These are phyloP conservation scores for Misgurnus mizolepis DNA, from an alignment of 2,113 vertebrate genomes.

Conservation along the genomic window DNA sequence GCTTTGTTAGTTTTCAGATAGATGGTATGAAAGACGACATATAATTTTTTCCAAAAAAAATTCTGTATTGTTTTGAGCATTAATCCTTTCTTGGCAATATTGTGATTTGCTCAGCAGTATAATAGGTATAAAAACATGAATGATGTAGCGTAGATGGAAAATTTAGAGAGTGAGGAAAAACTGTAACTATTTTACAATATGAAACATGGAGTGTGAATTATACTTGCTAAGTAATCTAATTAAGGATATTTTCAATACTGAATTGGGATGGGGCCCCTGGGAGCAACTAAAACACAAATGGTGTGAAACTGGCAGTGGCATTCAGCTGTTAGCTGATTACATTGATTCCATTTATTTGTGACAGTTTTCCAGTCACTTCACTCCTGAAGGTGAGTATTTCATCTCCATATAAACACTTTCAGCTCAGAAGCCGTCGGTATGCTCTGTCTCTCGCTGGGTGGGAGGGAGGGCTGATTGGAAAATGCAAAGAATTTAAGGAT, in stretches of 20 bases:
- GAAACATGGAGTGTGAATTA: conserved; percentile 48
- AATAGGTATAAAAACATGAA: not conserved
- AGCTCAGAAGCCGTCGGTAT: conserved; percentile 55
- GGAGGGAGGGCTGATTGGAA: conserved; percentile 61
- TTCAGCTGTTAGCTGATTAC: conserved; percentile 62
- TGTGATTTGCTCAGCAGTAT: not conserved
- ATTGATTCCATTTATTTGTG: conserved; percentile 70
- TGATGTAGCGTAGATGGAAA: not conserved
- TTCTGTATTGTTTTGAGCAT: not conserved
- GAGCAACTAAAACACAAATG: conserved; percentile 59
- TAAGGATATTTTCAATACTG: conserved; percentile 55
- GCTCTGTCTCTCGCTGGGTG: conserved; percentile 50
- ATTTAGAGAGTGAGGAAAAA: conserved; percentile 1
- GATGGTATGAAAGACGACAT: not conserved
- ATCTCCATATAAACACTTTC: conserved; percentile 67
- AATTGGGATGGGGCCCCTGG: conserved; percentile 54
- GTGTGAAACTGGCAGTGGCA: conserved; percentile 58
- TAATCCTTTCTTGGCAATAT: not conserved
- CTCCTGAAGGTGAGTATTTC: conserved; percentile 71
- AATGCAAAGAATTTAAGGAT: conserved; percentile 47
- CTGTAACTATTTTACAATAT: conserved; percentile 15
- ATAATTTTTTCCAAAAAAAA: not conserved
- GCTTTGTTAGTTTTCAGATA: not conserved
- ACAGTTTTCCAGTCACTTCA: conserved; percentile 61
- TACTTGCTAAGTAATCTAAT: conserved; percentile 62